Conservation (phyloP, 2,888 invertebrate species). For the Cancer borealis region DNA sequence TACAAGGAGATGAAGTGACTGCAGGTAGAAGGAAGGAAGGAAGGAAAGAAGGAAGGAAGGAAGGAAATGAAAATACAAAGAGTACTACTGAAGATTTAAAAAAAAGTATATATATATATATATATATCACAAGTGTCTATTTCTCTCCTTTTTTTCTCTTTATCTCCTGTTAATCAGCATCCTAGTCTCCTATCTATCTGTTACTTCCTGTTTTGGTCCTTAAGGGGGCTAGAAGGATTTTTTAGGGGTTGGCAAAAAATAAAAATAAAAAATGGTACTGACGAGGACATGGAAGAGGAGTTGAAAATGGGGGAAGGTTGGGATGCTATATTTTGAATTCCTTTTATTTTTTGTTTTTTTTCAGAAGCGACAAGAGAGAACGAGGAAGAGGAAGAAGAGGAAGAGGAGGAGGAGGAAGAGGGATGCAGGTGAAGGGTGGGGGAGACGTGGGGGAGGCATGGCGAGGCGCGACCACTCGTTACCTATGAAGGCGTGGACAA, state of each 20-base stretch:
- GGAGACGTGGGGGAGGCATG: neutral
- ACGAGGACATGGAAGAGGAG: too few species aligned
- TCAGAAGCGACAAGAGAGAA: neutral
- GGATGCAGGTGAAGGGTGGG: neutral
- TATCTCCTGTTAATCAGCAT: neutral
- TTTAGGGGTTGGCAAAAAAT: neutral
- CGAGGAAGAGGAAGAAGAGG: too few species aligned
- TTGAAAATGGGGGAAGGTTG: neutral
- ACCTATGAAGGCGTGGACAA: constrained; percentile 5
- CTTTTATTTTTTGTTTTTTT: neutral
- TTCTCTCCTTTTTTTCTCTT: neutral
- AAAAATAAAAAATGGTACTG: neutral
- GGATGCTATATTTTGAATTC: neutral
- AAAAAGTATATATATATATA: too few species aligned
- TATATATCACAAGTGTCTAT: too few species aligned
- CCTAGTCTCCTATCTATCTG: constrained; percentile 20
- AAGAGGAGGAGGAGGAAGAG: neutral
- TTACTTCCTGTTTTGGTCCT: too few species aligned
- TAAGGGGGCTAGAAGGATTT: too few species aligned
- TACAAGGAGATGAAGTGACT: too few species aligned
- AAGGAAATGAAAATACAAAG: neutral
- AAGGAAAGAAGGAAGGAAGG: neutral
- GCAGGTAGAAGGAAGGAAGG: neutral
- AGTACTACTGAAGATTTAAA: too few species aligned
- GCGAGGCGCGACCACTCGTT: constrained; percentile 11